Base-by-base conservation (phyloP, 2,113 vertebrate genomes). In the Ivindomyrus marchei region DNA sequence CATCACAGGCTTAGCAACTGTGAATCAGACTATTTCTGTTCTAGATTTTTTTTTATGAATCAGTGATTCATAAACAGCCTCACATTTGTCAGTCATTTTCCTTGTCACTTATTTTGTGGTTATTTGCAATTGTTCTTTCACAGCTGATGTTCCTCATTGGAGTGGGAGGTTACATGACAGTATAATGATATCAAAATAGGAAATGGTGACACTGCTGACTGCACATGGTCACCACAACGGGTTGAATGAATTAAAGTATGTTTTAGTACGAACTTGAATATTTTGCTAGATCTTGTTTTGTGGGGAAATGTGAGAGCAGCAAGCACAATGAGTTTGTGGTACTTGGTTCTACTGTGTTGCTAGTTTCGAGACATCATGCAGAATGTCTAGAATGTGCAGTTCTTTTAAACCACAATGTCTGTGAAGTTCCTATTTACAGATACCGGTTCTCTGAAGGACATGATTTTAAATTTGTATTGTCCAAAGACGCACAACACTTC, bases 11-110 rank as follows among this genome's bases (percentile, higher is more conserved):
- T 74, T 74, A 74, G 27, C 27, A 74, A 36, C 24, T 62, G 56
- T 62, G 21, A 62, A n/a, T 24, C 24, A 36, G 66, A 31, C n/a
- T 15, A 89, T 89, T 85, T 89, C 49, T 84, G 89, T 21, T 84
- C 6, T 42, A 27, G 15, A 66, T 39, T 83, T 53, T 83, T 83
- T 17, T 24, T 52, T 77, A 5, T 84, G 27, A 89, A 50, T 42
- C 45, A 24, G 46, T 85, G 46, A 85, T 85, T 85, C 42, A 85
- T 24, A 46, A 47, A n/a, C 83, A 47, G 39, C 83, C 83, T 24
- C 83, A 47, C 39, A 85, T 46, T 47, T 85, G 39, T 24, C 21
- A 49, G 19, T 47, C 47, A 47, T 85, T 46, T 49, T 17, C 42
- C 15, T 49, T 27, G 4, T 39, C 56, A 62, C 7, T 62, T 62